phyloP scores from a whole-genome alignment of 2,888 invertebrate genomes.

The Cephus pulcher region DNA sequence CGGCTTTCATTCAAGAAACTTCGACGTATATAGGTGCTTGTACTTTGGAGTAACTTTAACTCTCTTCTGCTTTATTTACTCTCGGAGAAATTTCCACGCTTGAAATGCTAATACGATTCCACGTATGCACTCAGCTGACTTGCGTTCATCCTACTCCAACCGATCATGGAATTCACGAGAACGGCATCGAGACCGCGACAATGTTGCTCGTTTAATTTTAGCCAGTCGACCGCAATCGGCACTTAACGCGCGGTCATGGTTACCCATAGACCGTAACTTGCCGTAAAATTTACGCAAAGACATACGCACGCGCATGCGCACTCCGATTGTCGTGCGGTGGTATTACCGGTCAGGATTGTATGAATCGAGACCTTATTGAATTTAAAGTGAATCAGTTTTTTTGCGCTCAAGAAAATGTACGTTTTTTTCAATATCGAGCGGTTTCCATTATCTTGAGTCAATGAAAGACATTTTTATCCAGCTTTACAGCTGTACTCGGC shows the following conservation, averaged over 20 bases:
- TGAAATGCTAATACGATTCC: neutral
- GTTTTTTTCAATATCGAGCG: neutral
- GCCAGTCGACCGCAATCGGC: constrained; percentile 31
- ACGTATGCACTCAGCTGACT: neutral
- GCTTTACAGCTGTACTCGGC: neutral
- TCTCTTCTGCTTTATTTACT: neutral
- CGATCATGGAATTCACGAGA: neutral
- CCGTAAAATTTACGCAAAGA: constrained; percentile 3
- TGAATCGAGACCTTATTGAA: neutral
- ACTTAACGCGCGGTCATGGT: constrained; percentile 21
- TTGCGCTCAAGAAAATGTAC: neutral
- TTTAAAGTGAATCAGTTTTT: neutral
- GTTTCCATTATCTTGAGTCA: neutral
- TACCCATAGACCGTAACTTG: constrained; percentile 1
- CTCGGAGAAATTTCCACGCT: neutral
- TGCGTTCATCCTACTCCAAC: neutral
- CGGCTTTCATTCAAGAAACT: neutral
- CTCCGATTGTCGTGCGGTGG: neutral
- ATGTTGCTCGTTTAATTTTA: constrained; percentile 27
- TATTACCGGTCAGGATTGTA: neutral
- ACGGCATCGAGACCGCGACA: constrained; percentile 7
- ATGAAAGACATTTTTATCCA: neutral
- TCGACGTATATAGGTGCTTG: neutral
- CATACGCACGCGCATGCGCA: neutral
- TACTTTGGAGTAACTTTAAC: neutral